A percentile compares a stretch with the other conserved stretches of the same genome.
Conservation (phyloP, 2,797 vertebrate genomes). For the Xyrichtys novacula region DNA sequence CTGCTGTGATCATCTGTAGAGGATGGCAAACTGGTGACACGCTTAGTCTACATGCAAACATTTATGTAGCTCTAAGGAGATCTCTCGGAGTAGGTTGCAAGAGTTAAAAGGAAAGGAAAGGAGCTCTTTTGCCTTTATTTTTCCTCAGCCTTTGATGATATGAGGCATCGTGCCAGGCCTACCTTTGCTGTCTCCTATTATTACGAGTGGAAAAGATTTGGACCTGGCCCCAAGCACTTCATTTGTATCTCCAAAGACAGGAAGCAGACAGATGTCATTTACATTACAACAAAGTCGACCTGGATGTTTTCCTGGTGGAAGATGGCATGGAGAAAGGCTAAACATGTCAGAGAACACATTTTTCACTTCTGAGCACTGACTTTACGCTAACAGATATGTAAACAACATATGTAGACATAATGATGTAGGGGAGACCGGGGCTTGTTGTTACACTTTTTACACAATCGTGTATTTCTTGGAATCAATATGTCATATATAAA, state of each 20-base stretch:
- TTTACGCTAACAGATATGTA: neutral
- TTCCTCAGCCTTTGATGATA: constrained; percentile 16
- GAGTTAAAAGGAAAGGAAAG: constrained; percentile 7
- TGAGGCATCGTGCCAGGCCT: constrained; percentile 47
- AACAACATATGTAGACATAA: neutral
- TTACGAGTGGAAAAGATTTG: constrained; percentile 59
- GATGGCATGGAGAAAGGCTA: constrained; percentile 41
- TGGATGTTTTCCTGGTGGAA: constrained; percentile 54
- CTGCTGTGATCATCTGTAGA: constrained; percentile 44
- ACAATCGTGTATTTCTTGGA: no score
- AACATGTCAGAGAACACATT: constrained; percentile 29
- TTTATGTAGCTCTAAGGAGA: constrained; percentile 19
- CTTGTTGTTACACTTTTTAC: no score
- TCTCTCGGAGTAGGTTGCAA: constrained; percentile 22
- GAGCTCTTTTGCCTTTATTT: constrained; percentile 31
- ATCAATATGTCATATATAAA: no score
- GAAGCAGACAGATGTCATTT: constrained; percentile 80
- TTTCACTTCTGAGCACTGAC: constrained; percentile 39
- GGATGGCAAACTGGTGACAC: constrained; percentile 24
- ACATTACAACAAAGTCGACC: constrained; percentile 59
- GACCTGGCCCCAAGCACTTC: constrained; percentile 61
- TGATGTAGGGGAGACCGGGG: no score
- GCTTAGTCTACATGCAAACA: constrained; percentile 35
- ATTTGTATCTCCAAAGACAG: constrained; percentile 63
- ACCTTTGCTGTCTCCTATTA: constrained; percentile 75